Base-by-base conservation (phyloP, 2,113 vertebrate species). In the Corythoichthys intestinalis region DNA sequence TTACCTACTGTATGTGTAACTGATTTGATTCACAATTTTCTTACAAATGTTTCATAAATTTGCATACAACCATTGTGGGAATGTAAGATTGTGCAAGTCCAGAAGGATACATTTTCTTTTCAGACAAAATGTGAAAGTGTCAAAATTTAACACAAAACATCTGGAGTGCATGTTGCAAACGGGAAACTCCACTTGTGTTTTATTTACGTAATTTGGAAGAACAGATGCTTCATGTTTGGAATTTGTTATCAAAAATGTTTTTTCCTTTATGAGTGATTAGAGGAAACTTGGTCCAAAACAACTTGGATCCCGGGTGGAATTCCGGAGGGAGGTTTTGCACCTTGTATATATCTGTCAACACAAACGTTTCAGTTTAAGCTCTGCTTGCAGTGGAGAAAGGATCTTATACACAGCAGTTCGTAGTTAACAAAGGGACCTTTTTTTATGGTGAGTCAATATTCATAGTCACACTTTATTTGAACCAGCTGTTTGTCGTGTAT, bases 151-250 rank as follows among this genome's bases (percentile, higher is more conserved):
- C 50, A 35, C 52, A n/a, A 48, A 72, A 84, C 86, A 87, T 88
- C 88, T 90, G 86, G 85, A 74, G 76, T 67, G 53, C 5, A 9
- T 88, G 66, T 74, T 38, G 4, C 65, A 64, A 62, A 54, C 1
- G 65, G 78, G 85, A 82, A 85, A 83, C 52, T 74, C 77, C 74
- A 47, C 65, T 56, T 54, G 46, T 47, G 38, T 58, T 17, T 57
- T 6, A 4, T 47, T 86, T 87, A 78, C 66, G 75, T 76, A 87
- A 83, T 57, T 41, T 11, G 1, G 14, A 56, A 46, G 20, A 20
- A 34, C 34, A 46, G 3, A 9, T 59, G 1, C 6, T 20, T 0
- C 59, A 37, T 76, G 7, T 37, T 37, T 3, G 47, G n/a, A 49
- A 50, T 65, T 15, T 63, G 1, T 34, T 66, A 0, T 38, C 74